Conservation (phyloP, 2,113 vertebrate species). For the Scomber scombrus region DNA sequence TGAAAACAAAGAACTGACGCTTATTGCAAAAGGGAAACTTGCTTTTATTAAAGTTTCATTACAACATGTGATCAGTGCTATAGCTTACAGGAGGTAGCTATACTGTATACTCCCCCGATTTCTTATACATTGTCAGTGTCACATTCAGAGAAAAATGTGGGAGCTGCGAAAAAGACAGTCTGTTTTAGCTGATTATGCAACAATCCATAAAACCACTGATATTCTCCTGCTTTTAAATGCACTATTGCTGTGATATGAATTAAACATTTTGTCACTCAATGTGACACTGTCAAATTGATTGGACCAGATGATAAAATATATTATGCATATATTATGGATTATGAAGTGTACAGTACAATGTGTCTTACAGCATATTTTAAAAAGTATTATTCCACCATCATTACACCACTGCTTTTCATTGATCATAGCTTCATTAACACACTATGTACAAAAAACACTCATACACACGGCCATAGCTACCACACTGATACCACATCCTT, state of each 20-base stretch:
- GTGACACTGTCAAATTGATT: slow-evolving; percentile 6
- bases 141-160: background rate
- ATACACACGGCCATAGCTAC: background rate
- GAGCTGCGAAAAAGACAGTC: no score
- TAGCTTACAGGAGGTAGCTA: background rate
- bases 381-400: background rate
- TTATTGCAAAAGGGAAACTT: slow-evolving; percentile 43
- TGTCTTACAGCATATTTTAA: slow-evolving; percentile 15
- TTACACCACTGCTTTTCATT: slow-evolving; percentile 3
- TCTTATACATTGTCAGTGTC: background rate
- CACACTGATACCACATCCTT: no score
- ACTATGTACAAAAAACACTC: slow-evolving; percentile 2
- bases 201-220: background rate
- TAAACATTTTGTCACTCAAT: slow-evolving; percentile 14
- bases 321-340: background rate
- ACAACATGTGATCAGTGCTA: background rate
- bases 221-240: background rate
- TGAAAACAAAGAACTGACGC: background rate
- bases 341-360: background rate
- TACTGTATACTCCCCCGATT: slow-evolving; percentile 1
- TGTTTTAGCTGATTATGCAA: background rate
- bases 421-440: slow-evolving; percentile 20
- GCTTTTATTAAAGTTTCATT: slow-evolving; percentile 52
- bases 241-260: background rate
- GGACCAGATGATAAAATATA: background rate